phyloP scores from a whole-genome alignment of 2,888 invertebrate genomes.

The Cremastinae sp. region DNA sequence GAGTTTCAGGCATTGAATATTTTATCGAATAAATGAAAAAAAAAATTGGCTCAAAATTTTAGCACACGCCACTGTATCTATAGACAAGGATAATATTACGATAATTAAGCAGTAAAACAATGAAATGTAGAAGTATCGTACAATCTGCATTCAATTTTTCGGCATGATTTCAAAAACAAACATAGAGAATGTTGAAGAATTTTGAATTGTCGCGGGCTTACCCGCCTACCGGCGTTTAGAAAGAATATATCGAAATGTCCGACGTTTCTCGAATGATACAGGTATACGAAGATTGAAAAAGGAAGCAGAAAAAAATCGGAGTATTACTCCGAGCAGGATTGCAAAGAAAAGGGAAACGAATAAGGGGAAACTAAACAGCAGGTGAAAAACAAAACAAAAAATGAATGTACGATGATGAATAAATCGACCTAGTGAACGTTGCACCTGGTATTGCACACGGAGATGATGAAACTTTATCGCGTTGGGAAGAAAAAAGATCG shows the following conservation, averaged over 20 bases:
- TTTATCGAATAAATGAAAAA: no score
- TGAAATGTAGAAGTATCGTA: no score
- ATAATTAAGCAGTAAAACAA: no score
- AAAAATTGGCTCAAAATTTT: no score
- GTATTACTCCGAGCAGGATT: neutral
- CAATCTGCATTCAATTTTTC: neutral
- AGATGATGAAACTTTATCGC: constrained; percentile 37
- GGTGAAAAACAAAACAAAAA: constrained; percentile 23
- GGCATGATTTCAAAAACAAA: neutral
- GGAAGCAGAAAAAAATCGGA: constrained; percentile 5
- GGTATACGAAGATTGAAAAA: constrained; percentile 16
- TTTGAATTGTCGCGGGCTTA: constrained; percentile 1
- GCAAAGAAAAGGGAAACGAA: neutral
- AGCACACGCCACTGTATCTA: no score
- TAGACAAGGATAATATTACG: no score
- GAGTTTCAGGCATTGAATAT: no score
- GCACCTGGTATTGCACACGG: constrained; percentile 34
- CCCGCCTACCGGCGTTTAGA: neutral
- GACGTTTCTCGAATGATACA: constrained; percentile 23
- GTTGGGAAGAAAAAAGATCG: neutral
- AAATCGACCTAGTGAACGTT: constrained; percentile 49
- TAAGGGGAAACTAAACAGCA: constrained; percentile 1
- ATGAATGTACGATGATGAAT: constrained; percentile 6
- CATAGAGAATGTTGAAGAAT: neutral
- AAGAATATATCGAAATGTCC: constrained; percentile 16